Evolutionary conservation across 2,888 invertebrate species (phyloP).

Genomic region (Latrodectus elegans): DNA sequence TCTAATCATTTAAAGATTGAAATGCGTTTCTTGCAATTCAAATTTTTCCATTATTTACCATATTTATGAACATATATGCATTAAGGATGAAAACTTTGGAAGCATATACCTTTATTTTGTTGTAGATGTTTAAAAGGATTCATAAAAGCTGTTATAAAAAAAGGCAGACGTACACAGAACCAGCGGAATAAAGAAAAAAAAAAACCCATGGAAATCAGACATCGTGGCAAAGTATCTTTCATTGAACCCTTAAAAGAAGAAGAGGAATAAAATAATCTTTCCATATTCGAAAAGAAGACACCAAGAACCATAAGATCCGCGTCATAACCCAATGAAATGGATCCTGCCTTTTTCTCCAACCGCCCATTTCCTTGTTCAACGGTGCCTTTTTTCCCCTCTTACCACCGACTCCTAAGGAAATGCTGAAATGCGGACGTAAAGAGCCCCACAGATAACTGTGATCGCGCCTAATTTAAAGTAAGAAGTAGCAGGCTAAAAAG

Average conservation of each 20-base stretch:
- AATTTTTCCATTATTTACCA: too few relatives aligned
- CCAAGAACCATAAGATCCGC: slow-evolving; percentile 37
- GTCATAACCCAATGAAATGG: slow-evolving; percentile 49
- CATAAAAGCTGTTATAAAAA: too few relatives aligned
- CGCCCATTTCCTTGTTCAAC: neutral
- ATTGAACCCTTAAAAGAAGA: neutral
- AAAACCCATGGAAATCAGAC: too few relatives aligned
- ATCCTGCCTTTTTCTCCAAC: slow-evolving; percentile 11
- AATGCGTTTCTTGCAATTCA: too few relatives aligned
- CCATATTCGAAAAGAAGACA: slow-evolving; percentile 16
- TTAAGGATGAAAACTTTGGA: too few relatives aligned
- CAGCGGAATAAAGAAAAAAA: too few relatives aligned
- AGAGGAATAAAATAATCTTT: slow-evolving; percentile 13
- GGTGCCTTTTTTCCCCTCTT: slow-evolving; percentile 10
- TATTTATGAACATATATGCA: too few relatives aligned
- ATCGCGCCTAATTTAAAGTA: slow-evolving; percentile 46
- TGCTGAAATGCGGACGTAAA: neutral
- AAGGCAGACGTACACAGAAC: too few relatives aligned
- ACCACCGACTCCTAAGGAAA: neutral
- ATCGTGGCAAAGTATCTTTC: too few relatives aligned
- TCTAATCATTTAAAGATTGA: too few relatives aligned
- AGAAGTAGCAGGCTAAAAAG: neutral
- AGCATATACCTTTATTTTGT: too few relatives aligned
- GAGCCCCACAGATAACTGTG: slow-evolving; percentile 23
- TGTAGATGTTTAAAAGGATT: too few relatives aligned